These are phyloP conservation scores for Sitta europaea DNA, from an alignment of 2,113 vertebrate genomes.

Conservation along the genomic window DNA sequence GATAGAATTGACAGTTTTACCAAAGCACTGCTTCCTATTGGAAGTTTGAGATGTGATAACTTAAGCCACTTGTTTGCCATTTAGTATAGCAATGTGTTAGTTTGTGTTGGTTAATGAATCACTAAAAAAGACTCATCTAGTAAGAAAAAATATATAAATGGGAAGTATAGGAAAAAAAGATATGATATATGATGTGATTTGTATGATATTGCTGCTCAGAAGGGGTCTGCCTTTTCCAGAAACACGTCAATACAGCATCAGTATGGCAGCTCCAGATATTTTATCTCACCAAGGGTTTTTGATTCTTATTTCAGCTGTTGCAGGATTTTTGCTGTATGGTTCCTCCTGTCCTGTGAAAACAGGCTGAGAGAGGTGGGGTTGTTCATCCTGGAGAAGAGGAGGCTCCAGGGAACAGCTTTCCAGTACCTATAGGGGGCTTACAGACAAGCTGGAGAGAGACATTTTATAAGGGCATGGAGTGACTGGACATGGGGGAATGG, in stretches of 20 bases:
- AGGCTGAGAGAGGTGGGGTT: not conserved
- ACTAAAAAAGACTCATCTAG: not conserved
- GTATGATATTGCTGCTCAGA: not conserved
- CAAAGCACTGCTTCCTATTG: not conserved
- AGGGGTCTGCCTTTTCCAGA: not conserved
- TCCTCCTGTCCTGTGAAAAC: not conserved
- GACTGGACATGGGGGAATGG: too few species aligned
- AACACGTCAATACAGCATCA: not conserved
- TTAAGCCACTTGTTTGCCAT: not conserved
- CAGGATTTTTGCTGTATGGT: not conserved
- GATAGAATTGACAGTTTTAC: not conserved
- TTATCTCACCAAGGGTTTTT: not conserved
- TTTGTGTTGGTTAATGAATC: not conserved
- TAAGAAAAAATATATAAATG: not conserved
- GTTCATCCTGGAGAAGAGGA: not conserved
- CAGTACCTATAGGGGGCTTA: not conserved
- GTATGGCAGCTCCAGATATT: not conserved
- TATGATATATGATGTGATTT: not conserved
- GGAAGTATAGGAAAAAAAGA: not conserved
- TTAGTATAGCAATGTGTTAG: not conserved
- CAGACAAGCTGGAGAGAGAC: not conserved
- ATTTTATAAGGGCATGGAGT: not conserved
- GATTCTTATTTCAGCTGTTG: not conserved
- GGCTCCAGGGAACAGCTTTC: not conserved
- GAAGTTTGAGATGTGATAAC: not conserved